Evolutionary conservation across 2,888 invertebrate species (phyloP).

Genomic region (Sinodicranocentrus sp.): DNA sequence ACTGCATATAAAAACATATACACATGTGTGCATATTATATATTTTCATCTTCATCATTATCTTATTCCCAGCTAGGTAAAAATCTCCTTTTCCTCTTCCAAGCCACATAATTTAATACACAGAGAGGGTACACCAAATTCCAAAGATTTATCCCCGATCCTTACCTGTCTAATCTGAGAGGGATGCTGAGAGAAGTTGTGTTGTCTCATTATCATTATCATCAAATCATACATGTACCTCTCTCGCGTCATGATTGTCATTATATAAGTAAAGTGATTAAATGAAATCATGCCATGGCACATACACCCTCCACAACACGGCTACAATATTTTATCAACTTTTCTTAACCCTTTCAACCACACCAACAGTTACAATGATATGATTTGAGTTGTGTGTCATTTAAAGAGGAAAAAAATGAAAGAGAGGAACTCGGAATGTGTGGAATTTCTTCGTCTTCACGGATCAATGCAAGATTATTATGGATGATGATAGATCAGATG

Average conservation of each 20-base stretch:
- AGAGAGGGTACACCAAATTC: too few species aligned
- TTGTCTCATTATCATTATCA: conserved; percentile 64
- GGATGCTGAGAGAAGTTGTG: conserved; percentile 7
- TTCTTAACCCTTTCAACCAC: too few species aligned
- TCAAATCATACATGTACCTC: conserved; percentile 19
- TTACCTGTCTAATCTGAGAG: conserved; percentile 21
- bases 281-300: conserved; percentile 39
- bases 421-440: conserved; percentile 38
- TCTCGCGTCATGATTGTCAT: conserved; percentile 52
- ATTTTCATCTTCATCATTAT: conserved; percentile 12
- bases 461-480: conserved; percentile 58
- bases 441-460: conserved; percentile 44
- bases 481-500: conserved; percentile 75
- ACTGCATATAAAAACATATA: too few species aligned
- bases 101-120: too few species aligned
- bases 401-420: conserved; percentile 2
- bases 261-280: conserved; percentile 61
- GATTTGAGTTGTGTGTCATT: conserved; percentile 27
- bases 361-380: too few species aligned
- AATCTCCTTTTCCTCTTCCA: background rate
- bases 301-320: too few species aligned
- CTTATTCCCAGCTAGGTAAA: background rate
- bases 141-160: conserved; percentile 31
- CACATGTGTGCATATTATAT: too few species aligned
- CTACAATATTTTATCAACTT: too few species aligned